A percentile compares a stretch with the other conserved stretches of the same genome.
These are phyloP conservation scores for Sminthopsis crassicaudata DNA, from an alignment of 2,113 vertebrate species.

Conservation along the genomic window DNA sequence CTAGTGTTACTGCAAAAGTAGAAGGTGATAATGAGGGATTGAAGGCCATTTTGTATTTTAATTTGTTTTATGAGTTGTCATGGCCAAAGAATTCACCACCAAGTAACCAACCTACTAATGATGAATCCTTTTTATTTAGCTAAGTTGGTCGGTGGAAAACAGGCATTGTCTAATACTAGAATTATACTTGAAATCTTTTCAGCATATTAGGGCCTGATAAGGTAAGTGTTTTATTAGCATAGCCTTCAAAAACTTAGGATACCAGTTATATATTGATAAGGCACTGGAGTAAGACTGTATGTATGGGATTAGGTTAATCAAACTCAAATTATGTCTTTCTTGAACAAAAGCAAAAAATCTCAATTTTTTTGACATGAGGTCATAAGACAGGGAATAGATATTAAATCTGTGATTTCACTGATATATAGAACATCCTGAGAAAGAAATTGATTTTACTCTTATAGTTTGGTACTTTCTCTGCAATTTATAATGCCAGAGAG, in stretches of 20 bases:
- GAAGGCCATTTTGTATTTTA: not conserved
- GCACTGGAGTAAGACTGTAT: not conserved
- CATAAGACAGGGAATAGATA: not conserved
- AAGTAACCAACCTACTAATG: not conserved
- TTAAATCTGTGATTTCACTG: not conserved
- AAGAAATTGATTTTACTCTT: not conserved
- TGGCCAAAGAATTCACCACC: not conserved
- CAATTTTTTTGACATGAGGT: not conserved
- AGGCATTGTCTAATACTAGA: not conserved
- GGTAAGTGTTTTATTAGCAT: not conserved
- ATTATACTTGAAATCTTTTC: not conserved
- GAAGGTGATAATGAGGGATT: not conserved
- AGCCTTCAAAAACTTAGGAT: not conserved
- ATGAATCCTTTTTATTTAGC: not conserved
- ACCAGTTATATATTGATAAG: not conserved
- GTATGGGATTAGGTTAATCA: not conserved
- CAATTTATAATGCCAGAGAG: not conserved
- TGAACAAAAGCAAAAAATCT: not conserved
- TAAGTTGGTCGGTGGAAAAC: not conserved
- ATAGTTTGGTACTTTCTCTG: not conserved
- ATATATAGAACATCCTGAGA: not conserved
- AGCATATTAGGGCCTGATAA: not conserved
- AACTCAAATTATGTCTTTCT: not conserved
- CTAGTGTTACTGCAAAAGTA: not conserved
- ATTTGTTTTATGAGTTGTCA: not conserved